Conservation (phyloP, 1,140 invertebrate genomes). For the Aphis craccivora region DNA sequence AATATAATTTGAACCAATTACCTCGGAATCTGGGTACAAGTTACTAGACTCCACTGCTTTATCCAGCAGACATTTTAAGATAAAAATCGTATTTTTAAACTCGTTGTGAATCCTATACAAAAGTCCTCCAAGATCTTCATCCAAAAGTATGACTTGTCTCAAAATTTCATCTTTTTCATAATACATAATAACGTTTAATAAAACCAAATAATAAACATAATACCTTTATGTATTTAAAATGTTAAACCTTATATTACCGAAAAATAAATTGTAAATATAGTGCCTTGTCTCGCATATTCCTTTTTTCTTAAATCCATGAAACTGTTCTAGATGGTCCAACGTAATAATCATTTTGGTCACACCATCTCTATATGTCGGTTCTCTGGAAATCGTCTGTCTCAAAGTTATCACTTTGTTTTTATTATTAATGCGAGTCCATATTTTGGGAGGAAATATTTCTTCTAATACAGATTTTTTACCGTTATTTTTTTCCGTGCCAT, state of each 20-base stretch:
- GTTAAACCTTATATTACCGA: background rate
- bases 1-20: background rate
- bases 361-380: background rate
- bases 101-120: conserved; percentile 6
- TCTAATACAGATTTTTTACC: background rate
- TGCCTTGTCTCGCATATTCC: background rate
- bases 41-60: background rate
- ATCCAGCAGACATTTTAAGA: background rate
- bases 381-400: conserved; percentile 36
- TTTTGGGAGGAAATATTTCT: conserved; percentile 31
- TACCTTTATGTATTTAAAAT: background rate
- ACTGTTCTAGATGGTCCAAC: background rate
- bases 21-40: background rate
- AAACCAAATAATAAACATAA: background rate
- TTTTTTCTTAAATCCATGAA: background rate
- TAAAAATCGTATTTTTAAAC: background rate
- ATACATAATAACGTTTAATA: background rate
- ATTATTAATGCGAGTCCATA: background rate
- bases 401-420: background rate
- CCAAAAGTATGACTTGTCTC: background rate
- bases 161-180: conserved; percentile 4
- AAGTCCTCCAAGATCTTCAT: background rate
- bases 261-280: background rate
- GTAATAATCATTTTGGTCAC: background rate
- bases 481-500: background rate